Conservation (phyloP, 2,113 vertebrate genomes). For the Leptodactylus fuscus region DNA sequence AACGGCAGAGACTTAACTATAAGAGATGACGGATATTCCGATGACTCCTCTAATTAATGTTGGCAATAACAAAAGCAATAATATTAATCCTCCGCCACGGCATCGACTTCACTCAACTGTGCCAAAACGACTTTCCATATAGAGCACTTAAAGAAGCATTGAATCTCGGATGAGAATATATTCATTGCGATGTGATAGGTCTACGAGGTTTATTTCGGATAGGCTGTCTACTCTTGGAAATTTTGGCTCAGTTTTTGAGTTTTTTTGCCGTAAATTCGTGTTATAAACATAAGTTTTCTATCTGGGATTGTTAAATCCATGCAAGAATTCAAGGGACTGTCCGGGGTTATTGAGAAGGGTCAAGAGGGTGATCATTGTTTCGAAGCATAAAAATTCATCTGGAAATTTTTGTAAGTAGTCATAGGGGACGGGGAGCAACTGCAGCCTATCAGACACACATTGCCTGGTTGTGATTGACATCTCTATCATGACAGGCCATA, state of each 20-base stretch:
- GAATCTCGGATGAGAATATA: conserved; percentile 40
- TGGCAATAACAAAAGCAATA: conserved; percentile 60
- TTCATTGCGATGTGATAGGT: conserved; percentile 27
- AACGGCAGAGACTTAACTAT: background rate
- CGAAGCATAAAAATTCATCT: too few relatives aligned
- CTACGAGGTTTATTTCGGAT: conserved; percentile 8
- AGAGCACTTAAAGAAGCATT: conserved; percentile 63
- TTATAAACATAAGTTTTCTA: background rate
- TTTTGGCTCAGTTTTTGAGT: background rate
- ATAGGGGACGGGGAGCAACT: too few relatives aligned
- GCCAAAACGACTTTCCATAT: conserved; percentile 63
- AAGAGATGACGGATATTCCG: conserved; percentile 59
- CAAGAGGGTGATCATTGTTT: too few relatives aligned
- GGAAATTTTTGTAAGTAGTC: too few relatives aligned
- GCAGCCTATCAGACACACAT: too few relatives aligned
- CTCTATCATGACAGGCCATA: too few relatives aligned
- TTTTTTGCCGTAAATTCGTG: background rate
- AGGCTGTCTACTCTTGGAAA: background rate
- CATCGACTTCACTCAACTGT: conserved; percentile 62
- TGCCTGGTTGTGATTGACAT: too few relatives aligned
- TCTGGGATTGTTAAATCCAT: background rate
- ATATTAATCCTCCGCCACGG: conserved; percentile 59
- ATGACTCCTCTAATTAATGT: conserved; percentile 46
- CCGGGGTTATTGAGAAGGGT: too few relatives aligned
- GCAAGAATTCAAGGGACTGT: background rate